Evolutionary conservation across 2,113 vertebrate genomes (phyloP), one percentile per base, ranked within the genome.

Genomic region (Tyrannus savana): DNA sequence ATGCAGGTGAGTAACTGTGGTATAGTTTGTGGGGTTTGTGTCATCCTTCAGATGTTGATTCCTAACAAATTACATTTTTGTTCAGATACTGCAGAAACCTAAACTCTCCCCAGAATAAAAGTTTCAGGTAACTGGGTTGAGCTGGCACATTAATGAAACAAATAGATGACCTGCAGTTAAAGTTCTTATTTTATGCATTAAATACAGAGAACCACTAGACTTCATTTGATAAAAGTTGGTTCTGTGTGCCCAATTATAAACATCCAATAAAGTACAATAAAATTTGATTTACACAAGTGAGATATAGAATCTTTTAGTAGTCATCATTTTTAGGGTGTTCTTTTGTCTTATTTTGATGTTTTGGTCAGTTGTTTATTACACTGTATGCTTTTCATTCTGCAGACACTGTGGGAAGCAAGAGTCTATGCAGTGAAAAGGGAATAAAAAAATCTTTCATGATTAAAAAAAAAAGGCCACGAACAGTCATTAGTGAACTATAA

Each of bases 1-100:
- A 99, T 99, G 99, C 99, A 99, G 98, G 99, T 99, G 86, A 98
- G 97, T 92, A 72, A 84, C 19, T 83, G 30, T 58, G 22, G 13
- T 74, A 5, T 24, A 95, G 52, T 44, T 49, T 77, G 39, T 67
- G 16, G 66, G 78, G 63, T 71, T 25, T 86, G 2, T 85, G 66
- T 25, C 27, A 25, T 93, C 59, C 30, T 83, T 76, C 31, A n/a
- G 28, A 5, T 49, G n/a, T 62, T 63, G 27, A 60, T 71, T 90
- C 84, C 66, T 78, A 58, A 59, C 14, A 63, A 80, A 47, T 50
- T 31, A 33, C 7, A 1, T n/a, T 79, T 94, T 87, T 89, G 18
- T 83, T 93, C 47, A 85, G 13, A 28, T 74, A 16, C n/a, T 77
- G 44, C 39, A 78, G 84, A 92, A 86, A 55, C 35, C 9, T 86